A percentile compares a stretch with the other conserved stretches of the same genome.
Conservation (phyloP, 2,888 invertebrate genomes). For the Coecobrya sp. region DNA sequence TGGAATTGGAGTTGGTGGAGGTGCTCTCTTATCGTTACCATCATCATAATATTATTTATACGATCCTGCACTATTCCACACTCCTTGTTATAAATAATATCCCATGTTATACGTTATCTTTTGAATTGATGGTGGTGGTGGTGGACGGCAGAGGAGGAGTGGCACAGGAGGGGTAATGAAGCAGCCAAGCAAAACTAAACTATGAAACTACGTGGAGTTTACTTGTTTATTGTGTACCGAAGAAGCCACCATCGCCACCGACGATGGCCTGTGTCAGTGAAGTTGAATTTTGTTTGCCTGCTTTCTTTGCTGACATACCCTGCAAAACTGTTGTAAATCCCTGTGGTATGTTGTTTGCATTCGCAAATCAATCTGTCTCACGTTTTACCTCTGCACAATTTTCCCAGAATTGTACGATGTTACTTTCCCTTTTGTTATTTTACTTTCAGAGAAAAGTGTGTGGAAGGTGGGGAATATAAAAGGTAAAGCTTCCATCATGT, state of each 20-base stretch:
- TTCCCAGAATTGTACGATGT: background rate
- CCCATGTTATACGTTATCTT: conserved; percentile 22
- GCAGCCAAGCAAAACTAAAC: conserved; percentile 52
- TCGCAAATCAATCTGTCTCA: conserved; percentile 46
- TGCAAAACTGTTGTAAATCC: conserved; percentile 45
- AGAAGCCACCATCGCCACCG: background rate
- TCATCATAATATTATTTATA: conserved; percentile 18
- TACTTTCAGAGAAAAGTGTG: background rate
- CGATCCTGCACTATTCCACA: background rate
- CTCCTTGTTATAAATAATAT: conserved; percentile 41
- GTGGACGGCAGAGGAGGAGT: conserved; percentile 1
- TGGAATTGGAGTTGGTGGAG: background rate
- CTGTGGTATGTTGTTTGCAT: conserved; percentile 21
- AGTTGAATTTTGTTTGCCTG: background rate
- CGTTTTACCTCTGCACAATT: conserved; percentile 1
- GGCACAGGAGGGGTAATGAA: conserved; percentile 33
- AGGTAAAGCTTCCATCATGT: background rate
- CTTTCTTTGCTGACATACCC: background rate
- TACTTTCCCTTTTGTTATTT: background rate
- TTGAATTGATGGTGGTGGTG: conserved; percentile 49
- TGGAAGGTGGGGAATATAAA: background rate
- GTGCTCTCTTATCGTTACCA: background rate
- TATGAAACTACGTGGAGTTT: conserved; percentile 8
- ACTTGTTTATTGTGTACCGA: background rate
- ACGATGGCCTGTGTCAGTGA: background rate